Evolutionary conservation across 2,797 vertebrate genomes (phyloP), one percentile per base, ranked within the genome.

Genomic region (Eurystomus glaucurus): DNA sequence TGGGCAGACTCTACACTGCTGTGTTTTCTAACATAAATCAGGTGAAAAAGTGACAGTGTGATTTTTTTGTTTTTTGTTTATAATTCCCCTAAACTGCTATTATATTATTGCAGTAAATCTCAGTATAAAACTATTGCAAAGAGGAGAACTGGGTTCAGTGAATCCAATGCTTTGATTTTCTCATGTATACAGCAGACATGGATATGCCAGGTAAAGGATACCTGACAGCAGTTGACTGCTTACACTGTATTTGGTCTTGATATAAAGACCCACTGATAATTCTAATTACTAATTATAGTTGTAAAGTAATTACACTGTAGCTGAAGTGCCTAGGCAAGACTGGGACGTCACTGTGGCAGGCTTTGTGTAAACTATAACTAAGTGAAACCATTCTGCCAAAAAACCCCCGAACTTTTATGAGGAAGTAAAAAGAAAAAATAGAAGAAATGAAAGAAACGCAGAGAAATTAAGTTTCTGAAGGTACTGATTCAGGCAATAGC

Each of bases 351-450:
- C 6, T 55, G 50, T 52, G 60, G 18, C 33, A 61, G 29, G 41
- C 29, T 52, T 77, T 74, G 31, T 78, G 28, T 65, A 57, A 85
- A 74, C 22, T 39, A 33, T 72, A 72, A 48, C 18, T 35, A 46
- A 41, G 37, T 6, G 9, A 85, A 75, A 55, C 29, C 3, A 3
- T 46, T 77, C 29, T 58, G 14, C 11, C 7, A n/a, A 58, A 85
- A 46, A 31, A 9, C 0, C 3, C 3, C 5, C 6, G 22, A 75
- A 39, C 13, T 50, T 69, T 45, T 62, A 14, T 33, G n/a, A 60
- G 86, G 46, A 82, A 61, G 4, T 35, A n/a, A 46, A 29, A 48
- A 64, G 8, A 20, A 33, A 58, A 6, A 16, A 20, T 28, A 26
- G 18, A 55, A 20, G 0, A 54, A 5, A 11, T 21, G 2, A 35